A percentile compares a stretch with the other conserved stretches of the same genome.
Conservation (phyloP, 2,888 invertebrate genomes). For the Pristionchus fissidentatus region DNA sequence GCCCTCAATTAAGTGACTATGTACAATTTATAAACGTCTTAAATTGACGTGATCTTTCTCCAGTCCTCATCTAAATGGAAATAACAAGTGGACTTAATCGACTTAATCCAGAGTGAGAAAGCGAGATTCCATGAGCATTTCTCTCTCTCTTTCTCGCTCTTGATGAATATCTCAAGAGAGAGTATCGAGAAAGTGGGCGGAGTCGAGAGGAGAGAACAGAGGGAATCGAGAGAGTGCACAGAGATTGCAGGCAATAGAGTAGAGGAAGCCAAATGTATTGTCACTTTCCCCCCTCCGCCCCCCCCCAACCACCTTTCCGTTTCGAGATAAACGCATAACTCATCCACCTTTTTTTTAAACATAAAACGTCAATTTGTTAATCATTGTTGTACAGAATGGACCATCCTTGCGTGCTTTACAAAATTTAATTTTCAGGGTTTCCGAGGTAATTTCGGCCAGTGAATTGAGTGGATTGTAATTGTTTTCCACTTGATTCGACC, state of each 20-base stretch:
- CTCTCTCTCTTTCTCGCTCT: not conserved
- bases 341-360: no score
- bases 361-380: no score
- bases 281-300: constrained; percentile 40
- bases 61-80: not conserved
- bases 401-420: no score
- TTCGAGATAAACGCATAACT: no score
- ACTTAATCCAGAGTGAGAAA: not conserved
- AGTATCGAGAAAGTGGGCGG: not conserved
- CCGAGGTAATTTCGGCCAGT: no score
- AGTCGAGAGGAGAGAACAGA: constrained; percentile 17
- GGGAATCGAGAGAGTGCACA: not conserved
- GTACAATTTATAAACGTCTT: no score
- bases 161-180: constrained; percentile 30
- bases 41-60: not conserved
- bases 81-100: constrained; percentile 20
- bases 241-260: not conserved
- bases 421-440: no score
- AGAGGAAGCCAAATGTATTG: constrained; percentile 14
- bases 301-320: no score
- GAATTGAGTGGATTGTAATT: no score
- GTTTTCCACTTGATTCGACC: no score
- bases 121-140: constrained; percentile 4
- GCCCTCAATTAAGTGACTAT: not conserved
- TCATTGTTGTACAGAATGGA: no score